phyloP scores from a whole-genome alignment of 2,113 vertebrate species.

The Pristiophorus japonicus region DNA sequence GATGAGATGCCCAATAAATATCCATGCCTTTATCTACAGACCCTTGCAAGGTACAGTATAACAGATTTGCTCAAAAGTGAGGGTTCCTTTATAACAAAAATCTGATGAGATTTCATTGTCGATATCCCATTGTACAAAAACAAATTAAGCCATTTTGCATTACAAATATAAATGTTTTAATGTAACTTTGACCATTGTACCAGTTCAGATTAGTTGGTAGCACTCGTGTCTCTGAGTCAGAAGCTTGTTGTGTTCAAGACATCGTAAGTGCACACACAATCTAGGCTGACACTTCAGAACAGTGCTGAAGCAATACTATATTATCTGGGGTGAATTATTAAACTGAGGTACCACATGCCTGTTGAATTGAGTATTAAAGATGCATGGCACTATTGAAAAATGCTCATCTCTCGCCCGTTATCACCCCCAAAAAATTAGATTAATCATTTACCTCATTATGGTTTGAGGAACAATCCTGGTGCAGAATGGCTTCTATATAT shows the following conservation, averaged over 20 bases:
- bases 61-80: constrained; percentile 12
- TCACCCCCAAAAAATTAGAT: background rate
- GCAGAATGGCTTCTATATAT: background rate
- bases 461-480: background rate
- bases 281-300: background rate
- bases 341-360: background rate
- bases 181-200: background rate
- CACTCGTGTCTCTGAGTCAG: background rate
- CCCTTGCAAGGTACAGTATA: constrained; percentile 73
- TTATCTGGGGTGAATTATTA: background rate
- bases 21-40: constrained; percentile 94
- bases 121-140: background rate
- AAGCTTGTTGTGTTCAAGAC: background rate
- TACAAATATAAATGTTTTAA: background rate
- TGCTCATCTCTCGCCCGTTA: background rate
- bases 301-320: background rate
- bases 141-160: background rate
- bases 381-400: background rate
- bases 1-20: constrained; percentile 92
- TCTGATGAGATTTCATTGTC: background rate
- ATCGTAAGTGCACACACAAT: background rate
- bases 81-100: background rate
- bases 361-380: background rate
- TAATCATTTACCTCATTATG: background rate
- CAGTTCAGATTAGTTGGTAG: background rate